Base-by-base conservation (phyloP, 2,888 invertebrate species). In the Colletes collaris region DNA sequence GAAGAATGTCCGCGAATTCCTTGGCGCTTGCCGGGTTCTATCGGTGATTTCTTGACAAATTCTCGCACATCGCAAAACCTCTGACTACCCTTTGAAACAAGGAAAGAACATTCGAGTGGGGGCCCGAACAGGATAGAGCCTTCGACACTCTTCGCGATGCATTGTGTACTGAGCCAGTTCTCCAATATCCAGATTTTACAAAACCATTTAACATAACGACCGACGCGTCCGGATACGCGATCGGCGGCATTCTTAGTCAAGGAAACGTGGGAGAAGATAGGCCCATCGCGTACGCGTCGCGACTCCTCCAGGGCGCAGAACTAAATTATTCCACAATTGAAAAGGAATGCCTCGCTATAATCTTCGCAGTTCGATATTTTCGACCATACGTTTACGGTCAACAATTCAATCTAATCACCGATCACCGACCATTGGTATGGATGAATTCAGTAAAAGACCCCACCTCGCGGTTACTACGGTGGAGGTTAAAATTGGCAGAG, bases 1-100 rank as follows among this genome's bases (percentile, higher is more conserved):
- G 0, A 58, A 50, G 40, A 58, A 56, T 2, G 11, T 71, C 3
- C 4, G 40, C 1, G 7, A 66, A 35, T 73, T 73, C 7, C 8
- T 66, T 3, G 53, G 65, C 3, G n/a, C 40, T 72, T 0, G 52
- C 71, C 4, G 46, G 70, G 0, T 70, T 63, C 35, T 70, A 62
- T 40, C 4, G 70, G 0, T 16, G 60, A 3, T 69, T 69, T n/a
- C 60, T 69, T 2, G 0, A n/a, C 0, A 70, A 56, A 1, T 71
- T 71, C 7, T 56, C 71, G 0, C 3, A 53, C 0, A 67, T 67
- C 0, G 44, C 73, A 2, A 73, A 55, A 44, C 16, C 50, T 1
- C 11, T 50, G 4, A 11, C 50, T 1, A 4, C 0, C n/a, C 3
- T 50, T 1, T n/a, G 13, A n/a, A 50, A 50, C 5, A 50, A 50